Conservation (phyloP, 2,797 vertebrate genomes). For the Gobionotothen gibberifrons region DNA sequence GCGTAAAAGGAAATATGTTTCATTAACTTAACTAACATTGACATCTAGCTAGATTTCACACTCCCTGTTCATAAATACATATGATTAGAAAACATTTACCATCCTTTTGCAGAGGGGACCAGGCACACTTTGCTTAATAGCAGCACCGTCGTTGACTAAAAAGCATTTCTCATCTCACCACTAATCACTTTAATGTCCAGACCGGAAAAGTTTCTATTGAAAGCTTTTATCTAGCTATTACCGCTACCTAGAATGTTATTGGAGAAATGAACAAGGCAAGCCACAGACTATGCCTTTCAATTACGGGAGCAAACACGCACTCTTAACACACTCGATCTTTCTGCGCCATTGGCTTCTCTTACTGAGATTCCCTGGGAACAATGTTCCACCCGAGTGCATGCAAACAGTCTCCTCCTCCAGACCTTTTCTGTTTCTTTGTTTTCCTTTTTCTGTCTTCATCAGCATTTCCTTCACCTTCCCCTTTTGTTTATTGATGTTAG, state of each 20-base stretch:
- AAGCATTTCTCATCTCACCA: constrained; percentile 5
- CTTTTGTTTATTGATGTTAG: constrained; percentile 16
- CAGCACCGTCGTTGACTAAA: constrained; percentile 16
- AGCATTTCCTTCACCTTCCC: constrained; percentile 22
- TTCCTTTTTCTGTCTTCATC: constrained; percentile 18
- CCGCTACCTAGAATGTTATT: background rate
- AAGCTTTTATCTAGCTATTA: constrained; percentile 45
- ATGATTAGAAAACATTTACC: constrained; percentile 3
- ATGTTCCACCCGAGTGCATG: constrained; percentile 48
- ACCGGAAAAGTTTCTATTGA: constrained; percentile 23
- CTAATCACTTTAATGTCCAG: constrained; percentile 18
- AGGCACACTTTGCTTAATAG: background rate
- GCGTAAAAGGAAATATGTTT: background rate
- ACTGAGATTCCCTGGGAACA: constrained; percentile 48
- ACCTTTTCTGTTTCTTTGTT: constrained; percentile 23
- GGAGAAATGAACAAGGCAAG: constrained; percentile 40
- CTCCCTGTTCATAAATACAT: constrained; percentile 2
- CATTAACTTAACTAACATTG: background rate
- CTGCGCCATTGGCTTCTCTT: constrained; percentile 45
- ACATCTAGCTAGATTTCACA: background rate
- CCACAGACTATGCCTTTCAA: constrained; percentile 39
- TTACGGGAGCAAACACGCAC: constrained; percentile 50
- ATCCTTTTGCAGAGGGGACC: background rate
- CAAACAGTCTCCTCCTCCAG: constrained; percentile 34
- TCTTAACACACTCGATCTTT: constrained; percentile 54